Base-by-base conservation (phyloP, 2,113 vertebrate genomes). In the Proteles cristata region DNA sequence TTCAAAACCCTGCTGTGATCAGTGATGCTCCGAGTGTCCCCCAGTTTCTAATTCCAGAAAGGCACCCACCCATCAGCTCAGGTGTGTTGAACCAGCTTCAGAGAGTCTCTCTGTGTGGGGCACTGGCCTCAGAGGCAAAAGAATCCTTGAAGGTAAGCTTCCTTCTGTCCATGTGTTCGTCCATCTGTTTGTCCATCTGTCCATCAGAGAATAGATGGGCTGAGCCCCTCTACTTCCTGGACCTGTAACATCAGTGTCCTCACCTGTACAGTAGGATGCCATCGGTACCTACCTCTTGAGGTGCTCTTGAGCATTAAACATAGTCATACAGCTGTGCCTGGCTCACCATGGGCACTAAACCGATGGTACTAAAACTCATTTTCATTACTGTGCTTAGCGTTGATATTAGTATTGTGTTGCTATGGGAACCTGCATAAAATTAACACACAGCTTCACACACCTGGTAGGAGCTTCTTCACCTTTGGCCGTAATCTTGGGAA, bases 1-100 rank as follows among this genome's bases (percentile, higher is more conserved):
- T 55, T 83, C 74, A 77, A n/a, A 58, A 11, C 19, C 76, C 23
- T 0, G 4, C 23, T 1, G 31, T 48, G 74, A 31, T 69, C 68
- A 9, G 12, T 1, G 31, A 33, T 7, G 31, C 2, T 28, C 55
- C 31, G 5, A 0, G 21, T 35, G 45, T 15, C 15, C 26, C 58
- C 83, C 5, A 4, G 23, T 33, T 26, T 82, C 82, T 43, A 21
- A 53, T 66, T 74, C 79, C 65, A n/a, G 33, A 48, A 45, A 88
- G 86, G 8, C 25, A n/a, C 16, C 23, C 19, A 26, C 31, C 11
- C 6, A 0, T 31, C 11, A 2, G 31, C 17, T 65, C 23, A 15
- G 15, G 6, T 33, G n/a, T 39, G 33, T 3, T 0, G 17, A 33
- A 28, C 39, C 63, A 63, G 63, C 25, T 19, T 25, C 39, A 48